Conservation (phyloP, 2,113 vertebrate species). For the Rhizomys pruinosus region DNA sequence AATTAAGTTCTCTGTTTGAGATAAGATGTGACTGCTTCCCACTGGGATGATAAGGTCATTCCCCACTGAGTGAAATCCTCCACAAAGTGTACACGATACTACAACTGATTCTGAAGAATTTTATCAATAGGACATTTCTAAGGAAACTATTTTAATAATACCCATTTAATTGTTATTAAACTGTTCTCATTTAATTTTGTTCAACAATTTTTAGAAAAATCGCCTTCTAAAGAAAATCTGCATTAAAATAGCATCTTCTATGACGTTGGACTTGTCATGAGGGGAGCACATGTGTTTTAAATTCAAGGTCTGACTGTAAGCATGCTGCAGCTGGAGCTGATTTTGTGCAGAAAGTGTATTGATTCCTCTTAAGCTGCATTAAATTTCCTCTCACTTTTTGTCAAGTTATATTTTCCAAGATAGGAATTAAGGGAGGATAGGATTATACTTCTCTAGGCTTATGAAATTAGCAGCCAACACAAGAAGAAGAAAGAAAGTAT, state of each 20-base stretch:
- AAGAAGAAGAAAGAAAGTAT: neutral
- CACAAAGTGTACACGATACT: slow-evolving; percentile 46
- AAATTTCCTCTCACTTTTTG: slow-evolving; percentile 70
- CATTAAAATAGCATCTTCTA: slow-evolving; percentile 47
- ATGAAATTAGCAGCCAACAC: slow-evolving; percentile 74
- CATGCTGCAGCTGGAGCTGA: slow-evolving; percentile 81
- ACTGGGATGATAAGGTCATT: slow-evolving; percentile 51
- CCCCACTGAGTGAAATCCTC: slow-evolving; percentile 56
- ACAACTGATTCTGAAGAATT: slow-evolving; percentile 18
- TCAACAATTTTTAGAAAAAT: slow-evolving; percentile 25
- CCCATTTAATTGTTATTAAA: slow-evolving; percentile 39
- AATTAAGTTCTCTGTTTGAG: slow-evolving; percentile 70
- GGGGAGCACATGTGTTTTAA: slow-evolving; percentile 53
- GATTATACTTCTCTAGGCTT: slow-evolving; percentile 76
- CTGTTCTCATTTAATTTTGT: neutral
- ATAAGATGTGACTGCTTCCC: slow-evolving; percentile 41
- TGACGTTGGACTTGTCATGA: slow-evolving; percentile 12
- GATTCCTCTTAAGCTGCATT: slow-evolving; percentile 77
- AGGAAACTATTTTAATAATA: slow-evolving; percentile 20
- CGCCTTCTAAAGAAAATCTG: neutral
- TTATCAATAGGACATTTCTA: neutral
- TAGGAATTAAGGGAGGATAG: slow-evolving; percentile 68
- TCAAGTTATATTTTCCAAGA: slow-evolving; percentile 63
- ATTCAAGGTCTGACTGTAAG: slow-evolving; percentile 71
- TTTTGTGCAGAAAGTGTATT: slow-evolving; percentile 78